Base-by-base conservation (phyloP, 2,113 vertebrate species). In the Syrmaticus mikado region DNA sequence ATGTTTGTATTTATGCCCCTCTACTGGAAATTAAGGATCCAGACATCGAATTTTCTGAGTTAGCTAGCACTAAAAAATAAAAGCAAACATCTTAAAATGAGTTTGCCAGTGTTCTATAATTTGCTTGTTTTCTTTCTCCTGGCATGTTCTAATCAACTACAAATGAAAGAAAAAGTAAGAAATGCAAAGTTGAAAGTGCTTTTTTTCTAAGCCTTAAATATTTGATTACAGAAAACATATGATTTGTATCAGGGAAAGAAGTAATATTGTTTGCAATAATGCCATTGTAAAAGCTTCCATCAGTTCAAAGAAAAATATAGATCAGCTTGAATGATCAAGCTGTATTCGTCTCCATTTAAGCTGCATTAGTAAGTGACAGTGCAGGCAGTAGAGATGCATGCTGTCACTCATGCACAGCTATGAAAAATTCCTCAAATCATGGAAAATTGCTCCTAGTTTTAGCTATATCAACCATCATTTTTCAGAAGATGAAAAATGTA, bases 341-440 rank as follows among this genome's bases (percentile, higher is more conserved):
- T 81, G 65, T 25, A 75, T 85, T 84, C 1, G 2, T 92, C 90
- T 94, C 95, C 93, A 85, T 95, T 92, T 86, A 22, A 70, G 79
- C 92, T 92, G 65, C 91, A 28, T 88, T 79, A 83, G 58, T 68
- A 86, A 79, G 78, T 86, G 94, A 93, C 93, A 95, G 92, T 89
- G 94, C 78, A 61, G 81, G 71, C 80, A 66, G 93, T 62, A 70
- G 92, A 88, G 88, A 81, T 68, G 77, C 36, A 43, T 45, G 90
- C 72, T 96, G 84, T 85, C 19, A 1, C 90, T 89, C 92, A 85
- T 91, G 91, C 85, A 72, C 30, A 3, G 88, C 78, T 62, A 58
- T 89, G 94, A 96, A 94, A 96, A 94, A 94, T 94, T 82, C 92
- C 89, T 91, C 86, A 88, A 87, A 94, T 93, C 80, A 41, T 17